Conservation (phyloP, 2,888 invertebrate genomes). For the Meandrusa payeni region DNA sequence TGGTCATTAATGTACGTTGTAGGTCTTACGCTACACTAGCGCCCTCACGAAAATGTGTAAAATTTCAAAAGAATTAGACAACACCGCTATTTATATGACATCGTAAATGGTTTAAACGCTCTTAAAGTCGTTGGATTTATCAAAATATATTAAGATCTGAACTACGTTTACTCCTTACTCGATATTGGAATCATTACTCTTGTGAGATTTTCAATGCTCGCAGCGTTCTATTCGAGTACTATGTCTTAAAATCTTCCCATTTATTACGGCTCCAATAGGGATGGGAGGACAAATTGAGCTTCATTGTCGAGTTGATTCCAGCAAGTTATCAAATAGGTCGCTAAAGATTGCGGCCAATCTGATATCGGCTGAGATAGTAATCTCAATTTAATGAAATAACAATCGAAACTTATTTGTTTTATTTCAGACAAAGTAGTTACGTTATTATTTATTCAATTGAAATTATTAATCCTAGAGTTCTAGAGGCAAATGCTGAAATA, state of each 20-base stretch:
- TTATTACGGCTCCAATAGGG: slow-evolving; percentile 23
- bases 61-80: too few relatives aligned
- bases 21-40: too few relatives aligned
- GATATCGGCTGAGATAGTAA: slow-evolving; percentile 4
- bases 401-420: neutral
- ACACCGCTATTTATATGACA: too few relatives aligned
- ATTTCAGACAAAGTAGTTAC: too few relatives aligned
- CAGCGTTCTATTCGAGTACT: slow-evolving; percentile 11
- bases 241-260: slow-evolving; percentile 21
- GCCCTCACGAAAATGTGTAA: too few relatives aligned
- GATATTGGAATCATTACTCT: slow-evolving; percentile 15
- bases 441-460: too few relatives aligned
- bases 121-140: too few relatives aligned
- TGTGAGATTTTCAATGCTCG: slow-evolving; percentile 8
- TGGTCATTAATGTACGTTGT: too few relatives aligned
- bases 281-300: slow-evolving; percentile 18
- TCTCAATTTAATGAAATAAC: neutral
- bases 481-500: too few relatives aligned
- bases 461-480: too few relatives aligned
- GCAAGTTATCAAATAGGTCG: slow-evolving; percentile 21
- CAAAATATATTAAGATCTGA: too few relatives aligned
- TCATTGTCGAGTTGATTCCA: slow-evolving; percentile 16
- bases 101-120: too few relatives aligned
- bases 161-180: neutral
- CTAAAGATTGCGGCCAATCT: slow-evolving; percentile 7